Percentiles rank a stretch among this genome's conserved stretches.
These are phyloP conservation scores for Drosophila lacertosa DNA, from an alignment of 1,140 invertebrate species.

Conservation along the genomic window DNA sequence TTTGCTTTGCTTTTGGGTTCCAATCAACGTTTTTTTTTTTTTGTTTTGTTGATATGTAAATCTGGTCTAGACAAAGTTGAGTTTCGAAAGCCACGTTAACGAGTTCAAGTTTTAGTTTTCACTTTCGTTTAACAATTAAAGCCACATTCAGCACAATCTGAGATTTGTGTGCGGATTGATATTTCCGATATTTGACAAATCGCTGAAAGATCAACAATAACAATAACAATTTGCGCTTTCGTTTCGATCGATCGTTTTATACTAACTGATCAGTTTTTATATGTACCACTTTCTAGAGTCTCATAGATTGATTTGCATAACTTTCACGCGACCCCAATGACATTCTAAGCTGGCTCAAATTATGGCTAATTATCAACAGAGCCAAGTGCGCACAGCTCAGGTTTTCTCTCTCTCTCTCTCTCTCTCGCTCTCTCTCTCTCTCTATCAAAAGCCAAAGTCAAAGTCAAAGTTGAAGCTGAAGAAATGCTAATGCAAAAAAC, in stretches of 20 bases:
- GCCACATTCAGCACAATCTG: constrained; percentile 12
- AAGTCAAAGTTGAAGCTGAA: constrained; percentile 19
- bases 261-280: constrained; percentile 21
- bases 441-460: constrained; percentile 20
- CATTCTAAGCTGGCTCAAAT: constrained; percentile 67
- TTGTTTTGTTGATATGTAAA: constrained; percentile 64
- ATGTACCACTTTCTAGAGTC: constrained; percentile 58
- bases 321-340: constrained; percentile 74
- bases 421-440: too few relatives aligned
- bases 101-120: constrained; percentile 40
- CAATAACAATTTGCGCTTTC: constrained; percentile 65
- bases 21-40: constrained; percentile 50
- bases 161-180: constrained; percentile 46
- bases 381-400: constrained; percentile 15
- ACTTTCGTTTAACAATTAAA: constrained; percentile 66
- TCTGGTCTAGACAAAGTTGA: constrained; percentile 25
- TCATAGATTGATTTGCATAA: constrained; percentile 70
- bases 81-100: constrained; percentile 40
- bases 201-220: constrained; percentile 30
- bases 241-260: constrained; percentile 37
- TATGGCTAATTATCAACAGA: constrained; percentile 62
- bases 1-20: constrained; percentile 35
- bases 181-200: constrained; percentile 49
- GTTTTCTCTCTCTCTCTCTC: background rate
- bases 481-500: constrained; percentile 44